These are phyloP conservation scores for Drosophila pectinifera DNA, from an alignment of 1,140 invertebrate genomes.

Conservation along the genomic window DNA sequence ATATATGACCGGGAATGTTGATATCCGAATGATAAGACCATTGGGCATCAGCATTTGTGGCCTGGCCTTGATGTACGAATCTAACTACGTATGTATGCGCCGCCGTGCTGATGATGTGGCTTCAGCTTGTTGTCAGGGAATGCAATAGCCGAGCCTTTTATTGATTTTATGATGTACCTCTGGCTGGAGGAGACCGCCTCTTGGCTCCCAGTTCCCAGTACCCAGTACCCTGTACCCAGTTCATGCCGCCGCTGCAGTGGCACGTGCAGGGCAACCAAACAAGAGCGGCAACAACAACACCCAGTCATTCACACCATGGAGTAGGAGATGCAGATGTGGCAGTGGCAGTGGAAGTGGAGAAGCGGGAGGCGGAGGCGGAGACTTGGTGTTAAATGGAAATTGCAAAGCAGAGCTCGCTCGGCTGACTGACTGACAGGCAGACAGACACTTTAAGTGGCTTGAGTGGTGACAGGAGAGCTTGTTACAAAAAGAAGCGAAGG, in stretches of 20 bases:
- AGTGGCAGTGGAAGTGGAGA: not conserved
- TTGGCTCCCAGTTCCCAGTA: not conserved
- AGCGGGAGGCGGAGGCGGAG: not conserved
- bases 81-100: not conserved
- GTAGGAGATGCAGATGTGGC: not conserved
- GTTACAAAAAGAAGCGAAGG: not conserved
- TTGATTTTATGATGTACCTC: slow-evolving; percentile 65
- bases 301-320: slow-evolving; percentile 68
- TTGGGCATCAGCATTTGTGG: slow-evolving; percentile 36
- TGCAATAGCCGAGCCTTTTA: slow-evolving; percentile 74
- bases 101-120: slow-evolving; percentile 37
- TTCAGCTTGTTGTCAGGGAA: slow-evolving; percentile 45
- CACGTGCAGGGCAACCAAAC: slow-evolving; percentile 59
- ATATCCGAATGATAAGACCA: slow-evolving; percentile 41
- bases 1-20: slow-evolving; percentile 10
- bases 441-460: slow-evolving; percentile 37
- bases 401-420: slow-evolving; percentile 30
- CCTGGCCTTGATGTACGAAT: slow-evolving; percentile 29
- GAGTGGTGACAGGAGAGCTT: slow-evolving; percentile 44
- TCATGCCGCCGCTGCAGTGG: slow-evolving; percentile 36
- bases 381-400: slow-evolving; percentile 29
- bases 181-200: slow-evolving; percentile 15
- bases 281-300: slow-evolving; percentile 55
- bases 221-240: not conserved
- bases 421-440: slow-evolving; percentile 17